Evolutionary conservation across 1,140 invertebrate genomes (phyloP).

Genomic region (Spodoptera frugiperda): DNA sequence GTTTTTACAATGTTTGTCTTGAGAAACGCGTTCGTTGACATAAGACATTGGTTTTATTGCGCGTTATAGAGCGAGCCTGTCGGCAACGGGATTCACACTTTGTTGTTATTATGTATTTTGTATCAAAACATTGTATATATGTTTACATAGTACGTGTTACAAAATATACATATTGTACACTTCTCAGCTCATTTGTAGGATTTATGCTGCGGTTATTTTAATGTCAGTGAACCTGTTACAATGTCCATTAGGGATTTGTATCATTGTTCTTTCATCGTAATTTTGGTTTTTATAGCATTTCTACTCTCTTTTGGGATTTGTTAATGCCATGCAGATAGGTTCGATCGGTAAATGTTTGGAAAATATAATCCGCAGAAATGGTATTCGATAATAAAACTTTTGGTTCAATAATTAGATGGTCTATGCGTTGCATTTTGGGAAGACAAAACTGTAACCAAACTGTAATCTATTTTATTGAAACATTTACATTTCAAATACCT

Average conservation of each 20-base stretch:
- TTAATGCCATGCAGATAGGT: too few relatives aligned
- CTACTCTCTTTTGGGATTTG: too few relatives aligned
- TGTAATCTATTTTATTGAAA: too few relatives aligned
- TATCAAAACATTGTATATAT: neutral
- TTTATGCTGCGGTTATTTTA: neutral
- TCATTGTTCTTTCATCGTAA: too few relatives aligned
- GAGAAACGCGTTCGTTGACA: slow-evolving; percentile 52
- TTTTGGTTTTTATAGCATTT: too few relatives aligned
- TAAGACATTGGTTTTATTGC: slow-evolving; percentile 49
- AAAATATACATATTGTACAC: neutral
- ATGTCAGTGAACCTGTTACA: neutral
- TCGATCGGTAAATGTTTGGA: too few relatives aligned
- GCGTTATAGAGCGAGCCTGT: neutral
- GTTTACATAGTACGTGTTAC: neutral
- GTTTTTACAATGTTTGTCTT: slow-evolving; percentile 49
- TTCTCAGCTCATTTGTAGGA: neutral
- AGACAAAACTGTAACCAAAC: too few relatives aligned
- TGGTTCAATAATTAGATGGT: too few relatives aligned
- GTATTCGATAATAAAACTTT: too few relatives aligned
- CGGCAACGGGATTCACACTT: slow-evolving; percentile 23
- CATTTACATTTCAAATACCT: neutral
- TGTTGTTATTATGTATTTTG: slow-evolving; percentile 19
- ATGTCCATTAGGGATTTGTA: too few relatives aligned
- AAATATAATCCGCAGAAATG: too few relatives aligned
- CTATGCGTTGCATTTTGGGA: too few relatives aligned